Conservation (phyloP, 2,888 invertebrate species). For the Anoncus sp. region DNA sequence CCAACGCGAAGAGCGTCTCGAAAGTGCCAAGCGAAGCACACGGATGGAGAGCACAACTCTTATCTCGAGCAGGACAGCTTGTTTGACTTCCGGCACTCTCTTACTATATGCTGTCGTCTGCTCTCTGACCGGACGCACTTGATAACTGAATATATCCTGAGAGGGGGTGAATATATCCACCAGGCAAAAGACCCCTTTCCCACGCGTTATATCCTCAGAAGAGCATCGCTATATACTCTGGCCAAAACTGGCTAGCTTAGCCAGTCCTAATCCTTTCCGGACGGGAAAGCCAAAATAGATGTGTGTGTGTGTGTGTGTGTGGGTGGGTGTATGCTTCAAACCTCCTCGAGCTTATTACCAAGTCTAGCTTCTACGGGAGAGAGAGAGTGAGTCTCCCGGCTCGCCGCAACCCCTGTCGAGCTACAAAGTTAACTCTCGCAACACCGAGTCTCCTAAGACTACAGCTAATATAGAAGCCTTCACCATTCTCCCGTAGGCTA, state of each 20-base stretch:
- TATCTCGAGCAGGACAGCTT: slow-evolving; percentile 79
- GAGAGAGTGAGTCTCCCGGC: slow-evolving; percentile 21
- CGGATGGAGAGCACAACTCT: slow-evolving; percentile 64
- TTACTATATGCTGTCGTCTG: slow-evolving; percentile 37
- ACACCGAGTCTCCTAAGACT: slow-evolving; percentile 49
- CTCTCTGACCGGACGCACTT: slow-evolving; percentile 80
- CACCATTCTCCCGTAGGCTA: neutral
- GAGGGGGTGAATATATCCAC: slow-evolving; percentile 34
- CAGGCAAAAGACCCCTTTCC: slow-evolving; percentile 15
- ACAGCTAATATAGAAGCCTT: slow-evolving; percentile 15
- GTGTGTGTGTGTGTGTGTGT: too few relatives aligned
- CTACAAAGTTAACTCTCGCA: slow-evolving; percentile 53
- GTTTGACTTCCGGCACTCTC: slow-evolving; percentile 78
- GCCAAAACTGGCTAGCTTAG: slow-evolving; percentile 70
- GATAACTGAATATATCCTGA: slow-evolving; percentile 77
- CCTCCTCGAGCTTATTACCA: slow-evolving; percentile 65
- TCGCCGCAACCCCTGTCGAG: slow-evolving; percentile 52
- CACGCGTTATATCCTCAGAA: slow-evolving; percentile 26
- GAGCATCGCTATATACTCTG: slow-evolving; percentile 21
- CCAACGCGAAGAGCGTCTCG: slow-evolving; percentile 60
- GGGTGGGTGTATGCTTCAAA: slow-evolving; percentile 21
- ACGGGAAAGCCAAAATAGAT: slow-evolving; percentile 46
- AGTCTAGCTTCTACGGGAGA: slow-evolving; percentile 57
- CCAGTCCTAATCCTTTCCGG: slow-evolving; percentile 78
- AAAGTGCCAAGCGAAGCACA: slow-evolving; percentile 35